These are phyloP conservation scores for Petrolisthes manimaculis DNA, from an alignment of 2,888 invertebrate species.

Conservation along the genomic window DNA sequence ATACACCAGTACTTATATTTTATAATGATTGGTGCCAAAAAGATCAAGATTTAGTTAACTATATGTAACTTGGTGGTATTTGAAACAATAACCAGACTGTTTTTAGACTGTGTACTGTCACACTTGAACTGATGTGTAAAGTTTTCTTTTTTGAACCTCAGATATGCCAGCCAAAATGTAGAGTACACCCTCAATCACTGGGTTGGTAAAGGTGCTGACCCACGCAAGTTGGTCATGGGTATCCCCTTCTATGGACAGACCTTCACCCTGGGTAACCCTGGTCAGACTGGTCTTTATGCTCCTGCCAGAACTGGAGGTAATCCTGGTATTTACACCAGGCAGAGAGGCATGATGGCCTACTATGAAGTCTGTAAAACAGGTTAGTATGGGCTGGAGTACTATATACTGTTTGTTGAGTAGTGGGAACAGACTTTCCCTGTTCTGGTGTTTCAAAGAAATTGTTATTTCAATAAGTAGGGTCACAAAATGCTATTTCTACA, in stretches of 20 bases:
- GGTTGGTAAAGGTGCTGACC: slow-evolving; percentile 86
- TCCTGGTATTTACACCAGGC: slow-evolving; percentile 67
- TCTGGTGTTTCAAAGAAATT: too few relatives aligned
- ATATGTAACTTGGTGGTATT: too few relatives aligned
- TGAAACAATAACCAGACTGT: too few relatives aligned
- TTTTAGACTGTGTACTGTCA: too few relatives aligned
- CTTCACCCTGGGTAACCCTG: slow-evolving; percentile 78
- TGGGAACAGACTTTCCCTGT: too few relatives aligned
- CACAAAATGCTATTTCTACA: too few relatives aligned
- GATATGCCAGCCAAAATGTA: slow-evolving; percentile 61
- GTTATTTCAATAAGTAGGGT: too few relatives aligned
- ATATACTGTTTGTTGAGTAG: too few relatives aligned
- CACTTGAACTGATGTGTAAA: too few relatives aligned
- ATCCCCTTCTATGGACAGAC: slow-evolving; percentile 91
- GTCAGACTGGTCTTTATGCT: slow-evolving; percentile 68
- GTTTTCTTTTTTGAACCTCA: slow-evolving; percentile 2
- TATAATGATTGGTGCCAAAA: too few relatives aligned
- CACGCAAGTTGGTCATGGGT: slow-evolving; percentile 86
- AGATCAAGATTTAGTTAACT: too few relatives aligned
- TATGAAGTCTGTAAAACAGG: slow-evolving; percentile 67
- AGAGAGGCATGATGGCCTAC: slow-evolving; percentile 68
- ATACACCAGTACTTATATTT: too few relatives aligned
- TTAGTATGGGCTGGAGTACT: slow-evolving; percentile 25
- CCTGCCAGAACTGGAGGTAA: slow-evolving; percentile 55
- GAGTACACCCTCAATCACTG: slow-evolving; percentile 89